Base-by-base conservation (phyloP, 1,140 invertebrate genomes). In the Littorina saxatilis region DNA sequence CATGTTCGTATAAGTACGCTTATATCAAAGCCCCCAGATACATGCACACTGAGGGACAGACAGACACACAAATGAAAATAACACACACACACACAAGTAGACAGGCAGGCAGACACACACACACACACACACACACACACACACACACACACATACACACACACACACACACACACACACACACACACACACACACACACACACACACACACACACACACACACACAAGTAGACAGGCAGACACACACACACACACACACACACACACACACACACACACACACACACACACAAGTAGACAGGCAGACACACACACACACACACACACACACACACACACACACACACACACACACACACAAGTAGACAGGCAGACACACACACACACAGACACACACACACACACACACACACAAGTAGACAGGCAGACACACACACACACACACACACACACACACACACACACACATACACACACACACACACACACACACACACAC, bases 241-340 rank as follows among this genome's bases (percentile, higher is more conserved):
- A n/a, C n/a, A 11, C 55, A 58, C 55, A 58, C 55, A 58, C 55
- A 58, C 47, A 58, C 55, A 58, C 55, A 58, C 7, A 58, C 23
- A 58, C 55, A 58, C 11, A 32, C 0, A 63, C 61, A 4, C n/a
- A 63, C 61, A 63, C 27, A 32, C 61, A 63, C 61, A 63, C 61
- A 63, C 61, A 63, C 61, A 63, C 61, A 63, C 61, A 63, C 61
- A 63, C 61, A 63, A 27, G 35, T 32, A 63, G 27, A 63, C 61
- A 63, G 27, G 35, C 61, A 63, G 27, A n/a, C n/a, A n/a, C n/a
- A n/a, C n/a, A n/a, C n/a, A n/a, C n/a, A n/a, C n/a, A n/a, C n/a
- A n/a, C n/a, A 63, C 61, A 63, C 61, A 63, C 61, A 63, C 61
- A 63, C 61, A 63, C 61, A 63, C 61, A 63, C 61, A 66, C 23